A percentile compares a stretch with the other conserved stretches of the same genome.
Evolutionary conservation across 2,797 vertebrate species (phyloP).

Genomic region (Thalassophryne amazonica): DNA sequence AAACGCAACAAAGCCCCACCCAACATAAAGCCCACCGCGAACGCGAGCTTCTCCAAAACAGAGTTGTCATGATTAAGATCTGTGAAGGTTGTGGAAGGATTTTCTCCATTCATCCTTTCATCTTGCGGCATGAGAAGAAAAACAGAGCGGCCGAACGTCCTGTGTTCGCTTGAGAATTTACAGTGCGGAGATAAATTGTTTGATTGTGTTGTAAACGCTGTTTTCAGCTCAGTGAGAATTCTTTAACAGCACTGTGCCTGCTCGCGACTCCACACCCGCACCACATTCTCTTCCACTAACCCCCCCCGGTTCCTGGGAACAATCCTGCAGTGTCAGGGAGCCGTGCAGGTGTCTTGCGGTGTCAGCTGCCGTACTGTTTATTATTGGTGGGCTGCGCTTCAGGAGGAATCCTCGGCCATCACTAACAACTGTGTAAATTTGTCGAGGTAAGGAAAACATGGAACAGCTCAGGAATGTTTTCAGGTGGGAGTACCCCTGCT

Average conservation of each 20-base stretch:
- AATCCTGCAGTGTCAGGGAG: slow-evolving; percentile 81
- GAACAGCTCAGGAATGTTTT: slow-evolving; percentile 72
- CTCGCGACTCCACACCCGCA: not conserved
- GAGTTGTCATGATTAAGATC: slow-evolving; percentile 24
- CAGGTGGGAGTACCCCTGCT: slow-evolving; percentile 74
- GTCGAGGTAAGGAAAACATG: slow-evolving; percentile 89
- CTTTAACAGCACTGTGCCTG: too few relatives aligned
- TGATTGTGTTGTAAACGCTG: too few relatives aligned
- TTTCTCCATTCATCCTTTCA: slow-evolving; percentile 41
- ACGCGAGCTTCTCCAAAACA: slow-evolving; percentile 7
- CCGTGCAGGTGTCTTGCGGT: slow-evolving; percentile 86
- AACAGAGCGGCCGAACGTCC: too few relatives aligned
- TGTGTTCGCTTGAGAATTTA: too few relatives aligned
- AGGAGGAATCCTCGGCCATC: slow-evolving; percentile 81
- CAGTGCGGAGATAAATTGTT: too few relatives aligned
- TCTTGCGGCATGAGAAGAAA: slow-evolving; percentile 37
- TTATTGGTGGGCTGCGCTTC: slow-evolving; percentile 80
- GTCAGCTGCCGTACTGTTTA: slow-evolving; percentile 86
- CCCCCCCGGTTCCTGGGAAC: slow-evolving; percentile 66
- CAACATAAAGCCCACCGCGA: not conserved
- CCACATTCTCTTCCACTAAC: slow-evolving; percentile 16
- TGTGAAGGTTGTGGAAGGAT: slow-evolving; percentile 20
- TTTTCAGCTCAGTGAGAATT: too few relatives aligned
- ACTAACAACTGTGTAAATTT: slow-evolving; percentile 84
- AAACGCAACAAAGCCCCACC: slow-evolving; percentile 39